phyloP scores from a whole-genome alignment of 2,888 invertebrate species.

The Sialis lutaria region DNA sequence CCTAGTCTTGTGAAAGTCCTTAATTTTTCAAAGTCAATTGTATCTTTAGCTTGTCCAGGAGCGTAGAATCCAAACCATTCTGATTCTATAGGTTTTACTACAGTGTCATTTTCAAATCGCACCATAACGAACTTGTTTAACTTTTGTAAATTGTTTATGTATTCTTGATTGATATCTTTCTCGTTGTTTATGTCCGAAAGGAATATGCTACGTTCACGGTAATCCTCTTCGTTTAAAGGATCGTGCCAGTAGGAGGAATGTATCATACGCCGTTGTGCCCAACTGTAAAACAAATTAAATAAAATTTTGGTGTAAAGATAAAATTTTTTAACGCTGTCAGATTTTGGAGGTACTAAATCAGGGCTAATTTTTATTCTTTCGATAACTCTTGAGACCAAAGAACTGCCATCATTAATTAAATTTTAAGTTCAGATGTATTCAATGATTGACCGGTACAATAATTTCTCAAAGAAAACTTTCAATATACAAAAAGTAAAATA shows the following conservation, averaged over 20 bases:
- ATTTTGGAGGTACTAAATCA: no score
- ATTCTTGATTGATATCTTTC: constrained; percentile 40
- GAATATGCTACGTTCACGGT: constrained; percentile 63
- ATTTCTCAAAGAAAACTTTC: no score
- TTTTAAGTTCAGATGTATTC: no score
- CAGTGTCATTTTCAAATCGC: constrained; percentile 74
- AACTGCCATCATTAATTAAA: no score
- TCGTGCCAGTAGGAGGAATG: constrained; percentile 99
- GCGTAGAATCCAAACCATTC: constrained; percentile 96
- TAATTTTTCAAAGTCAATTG: constrained; percentile 57
- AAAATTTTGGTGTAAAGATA: background rate
- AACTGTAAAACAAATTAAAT: constrained; percentile 30
- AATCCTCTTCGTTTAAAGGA: constrained; percentile 66
- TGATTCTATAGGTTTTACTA: constrained; percentile 79
- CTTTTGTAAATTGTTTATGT: constrained; percentile 57
- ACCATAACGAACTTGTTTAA: constrained; percentile 79
- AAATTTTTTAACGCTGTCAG: background rate
- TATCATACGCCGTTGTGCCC: constrained; percentile 57
- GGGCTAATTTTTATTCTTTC: no score
- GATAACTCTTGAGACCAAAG: no score
- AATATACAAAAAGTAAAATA: no score
- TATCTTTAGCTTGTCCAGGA: constrained; percentile 57
- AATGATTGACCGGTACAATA: no score
- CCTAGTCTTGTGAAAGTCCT: constrained; percentile 59
- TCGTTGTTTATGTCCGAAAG: constrained; percentile 95